Percentiles rank a stretch among this genome's conserved stretches.
These are phyloP conservation scores for Plecturocebus donacophilus DNA, from an alignment of 2,113 vertebrate genomes.

Conservation along the genomic window DNA sequence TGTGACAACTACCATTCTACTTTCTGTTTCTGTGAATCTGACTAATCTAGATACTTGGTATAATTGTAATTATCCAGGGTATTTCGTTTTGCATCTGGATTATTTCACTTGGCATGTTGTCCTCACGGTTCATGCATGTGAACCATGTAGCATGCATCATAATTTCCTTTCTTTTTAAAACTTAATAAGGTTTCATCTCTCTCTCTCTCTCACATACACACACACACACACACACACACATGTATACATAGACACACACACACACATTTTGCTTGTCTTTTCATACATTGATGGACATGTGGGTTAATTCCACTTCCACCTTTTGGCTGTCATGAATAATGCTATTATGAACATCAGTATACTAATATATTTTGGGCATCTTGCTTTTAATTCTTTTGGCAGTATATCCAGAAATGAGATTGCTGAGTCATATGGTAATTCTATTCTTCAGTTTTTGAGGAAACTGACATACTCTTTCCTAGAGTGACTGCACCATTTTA, in stretches of 20 bases:
- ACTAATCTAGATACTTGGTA: background rate
- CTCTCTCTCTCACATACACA: background rate
- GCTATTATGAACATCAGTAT: background rate
- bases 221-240: too few relatives aligned
- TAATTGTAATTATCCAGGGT: background rate
- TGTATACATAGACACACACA: too few relatives aligned
- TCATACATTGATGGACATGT: background rate
- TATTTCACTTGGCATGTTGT: background rate
- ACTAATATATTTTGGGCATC: background rate
- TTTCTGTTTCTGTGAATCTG: background rate
- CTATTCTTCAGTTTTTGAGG: background rate
- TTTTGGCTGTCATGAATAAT: background rate
- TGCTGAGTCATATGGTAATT: background rate
- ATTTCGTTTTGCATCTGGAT: background rate
- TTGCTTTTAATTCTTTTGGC: too few relatives aligned
- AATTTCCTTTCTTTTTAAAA: background rate
- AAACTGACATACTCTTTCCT: background rate
- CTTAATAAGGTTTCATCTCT: background rate
- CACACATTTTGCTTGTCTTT: background rate
- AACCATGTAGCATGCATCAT: background rate
- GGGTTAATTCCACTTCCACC: background rate
- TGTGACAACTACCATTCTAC: background rate
- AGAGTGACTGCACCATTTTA: background rate
- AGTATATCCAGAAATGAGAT: background rate
- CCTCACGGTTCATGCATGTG: background rate